Evolutionary conservation across 2,113 vertebrate genomes (phyloP).

Genomic region (Puffinus mauretanicus): DNA sequence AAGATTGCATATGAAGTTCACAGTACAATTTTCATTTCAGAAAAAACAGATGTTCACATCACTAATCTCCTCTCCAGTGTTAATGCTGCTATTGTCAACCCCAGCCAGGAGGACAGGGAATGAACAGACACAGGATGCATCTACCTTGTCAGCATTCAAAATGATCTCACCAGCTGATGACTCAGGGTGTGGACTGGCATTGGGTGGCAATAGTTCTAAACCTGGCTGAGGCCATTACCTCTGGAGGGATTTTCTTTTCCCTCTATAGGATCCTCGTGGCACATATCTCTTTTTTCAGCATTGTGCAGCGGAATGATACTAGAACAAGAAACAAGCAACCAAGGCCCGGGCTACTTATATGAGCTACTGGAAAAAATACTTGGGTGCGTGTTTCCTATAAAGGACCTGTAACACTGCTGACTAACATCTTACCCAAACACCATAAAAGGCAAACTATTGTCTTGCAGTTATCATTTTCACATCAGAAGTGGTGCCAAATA

Average conservation of each 20-base stretch:
- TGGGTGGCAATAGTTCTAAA: neutral
- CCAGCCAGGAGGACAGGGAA: neutral
- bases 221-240: neutral
- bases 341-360: neutral
- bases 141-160: neutral
- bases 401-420: neutral
- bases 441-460: neutral
- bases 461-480: neutral
- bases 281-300: neutral
- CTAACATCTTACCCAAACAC: neutral
- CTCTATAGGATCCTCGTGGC: neutral
- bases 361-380: neutral
- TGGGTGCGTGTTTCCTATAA: accelerated
- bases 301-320: neutral
- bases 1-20: neutral
- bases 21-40: neutral
- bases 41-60: neutral
- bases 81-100: neutral
- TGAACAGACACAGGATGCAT: neutral
- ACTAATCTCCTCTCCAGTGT: neutral
- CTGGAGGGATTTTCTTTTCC: neutral
- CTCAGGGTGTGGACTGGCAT: neutral
- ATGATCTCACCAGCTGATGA: neutral
- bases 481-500: neutral
- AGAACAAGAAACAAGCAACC: neutral